These are phyloP conservation scores for Dendrolimus pini DNA, from an alignment of 2,888 invertebrate species.

Conservation along the genomic window DNA sequence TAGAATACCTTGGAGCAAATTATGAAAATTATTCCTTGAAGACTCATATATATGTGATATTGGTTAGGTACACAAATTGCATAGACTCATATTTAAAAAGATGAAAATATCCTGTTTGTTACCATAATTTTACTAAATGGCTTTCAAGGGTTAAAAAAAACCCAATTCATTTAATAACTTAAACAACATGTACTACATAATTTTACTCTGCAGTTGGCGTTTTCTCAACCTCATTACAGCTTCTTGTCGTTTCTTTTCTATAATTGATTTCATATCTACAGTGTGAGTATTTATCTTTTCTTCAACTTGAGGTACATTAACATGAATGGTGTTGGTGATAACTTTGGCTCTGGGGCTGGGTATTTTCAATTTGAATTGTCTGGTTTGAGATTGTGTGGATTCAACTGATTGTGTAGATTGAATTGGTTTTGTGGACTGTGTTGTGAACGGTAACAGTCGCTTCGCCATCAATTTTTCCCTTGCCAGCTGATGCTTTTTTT, in stretches of 20 bases:
- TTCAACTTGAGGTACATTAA: conserved; percentile 9
- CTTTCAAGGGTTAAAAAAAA: too few species aligned
- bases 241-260: conserved; percentile 68
- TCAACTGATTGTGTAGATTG: conserved; percentile 12
- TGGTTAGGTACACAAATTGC: too few species aligned
- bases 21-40: too few species aligned
- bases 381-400: conserved; percentile 3
- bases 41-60: too few species aligned
- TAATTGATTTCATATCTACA: conserved; percentile 44
- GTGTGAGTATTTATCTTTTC: conserved; percentile 17
- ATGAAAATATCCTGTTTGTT: too few species aligned
- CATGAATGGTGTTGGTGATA: neutral
- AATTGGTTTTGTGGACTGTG: conserved; percentile 28
- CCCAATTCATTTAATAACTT: too few species aligned
- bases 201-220: conserved; percentile 41
- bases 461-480: conserved; percentile 76
- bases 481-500: conserved; percentile 77
- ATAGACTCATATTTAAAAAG: too few species aligned
- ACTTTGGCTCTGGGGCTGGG: neutral
- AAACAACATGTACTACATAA: conserved; percentile 6
- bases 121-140: too few species aligned
- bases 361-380: conserved; percentile 1
- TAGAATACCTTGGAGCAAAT: too few species aligned
- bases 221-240: conserved; percentile 61
- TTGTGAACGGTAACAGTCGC: conserved; percentile 55